Evolutionary conservation across 2,888 invertebrate genomes (phyloP).

Genomic region (Tetrapedia diversipes): DNA sequence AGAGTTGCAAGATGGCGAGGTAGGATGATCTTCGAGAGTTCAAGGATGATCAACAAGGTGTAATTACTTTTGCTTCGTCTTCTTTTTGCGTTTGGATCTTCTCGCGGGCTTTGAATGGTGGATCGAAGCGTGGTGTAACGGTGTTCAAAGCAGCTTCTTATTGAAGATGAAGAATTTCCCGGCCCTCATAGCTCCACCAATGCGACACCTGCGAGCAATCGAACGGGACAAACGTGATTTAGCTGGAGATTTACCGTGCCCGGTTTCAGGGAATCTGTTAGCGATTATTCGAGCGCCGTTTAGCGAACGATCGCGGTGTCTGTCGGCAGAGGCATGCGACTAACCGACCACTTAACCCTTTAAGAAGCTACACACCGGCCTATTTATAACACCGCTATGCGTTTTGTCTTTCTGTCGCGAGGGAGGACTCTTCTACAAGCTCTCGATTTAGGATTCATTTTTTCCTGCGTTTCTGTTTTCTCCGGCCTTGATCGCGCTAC

Average conservation of each 20-base stretch:
- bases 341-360: constrained; percentile 43
- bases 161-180: constrained; percentile 74
- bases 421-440: neutral
- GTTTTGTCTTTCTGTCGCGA: neutral
- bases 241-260: neutral
- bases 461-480: neutral
- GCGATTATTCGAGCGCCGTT: constrained; percentile 4
- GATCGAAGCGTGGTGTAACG: constrained; percentile 3
- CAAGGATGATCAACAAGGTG: neutral
- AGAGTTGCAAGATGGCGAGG: too few relatives aligned
- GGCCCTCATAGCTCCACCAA: constrained; percentile 69
- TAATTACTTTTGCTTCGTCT: neutral
- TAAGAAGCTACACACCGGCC: constrained; percentile 21
- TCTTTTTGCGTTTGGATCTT: neutral
- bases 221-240: neutral
- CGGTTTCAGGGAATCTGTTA: neutral
- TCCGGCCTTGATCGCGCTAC: too few relatives aligned
- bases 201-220: constrained; percentile 46
- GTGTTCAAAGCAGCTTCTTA: constrained; percentile 70
- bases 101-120: neutral
- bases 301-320: neutral
- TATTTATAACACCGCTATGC: neutral
- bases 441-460: neutral
- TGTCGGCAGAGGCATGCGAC: constrained; percentile 18
- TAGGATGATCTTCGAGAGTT: neutral